These are phyloP conservation scores for Platanista minor DNA, from an alignment of 2,113 vertebrate genomes.

Conservation along the genomic window DNA sequence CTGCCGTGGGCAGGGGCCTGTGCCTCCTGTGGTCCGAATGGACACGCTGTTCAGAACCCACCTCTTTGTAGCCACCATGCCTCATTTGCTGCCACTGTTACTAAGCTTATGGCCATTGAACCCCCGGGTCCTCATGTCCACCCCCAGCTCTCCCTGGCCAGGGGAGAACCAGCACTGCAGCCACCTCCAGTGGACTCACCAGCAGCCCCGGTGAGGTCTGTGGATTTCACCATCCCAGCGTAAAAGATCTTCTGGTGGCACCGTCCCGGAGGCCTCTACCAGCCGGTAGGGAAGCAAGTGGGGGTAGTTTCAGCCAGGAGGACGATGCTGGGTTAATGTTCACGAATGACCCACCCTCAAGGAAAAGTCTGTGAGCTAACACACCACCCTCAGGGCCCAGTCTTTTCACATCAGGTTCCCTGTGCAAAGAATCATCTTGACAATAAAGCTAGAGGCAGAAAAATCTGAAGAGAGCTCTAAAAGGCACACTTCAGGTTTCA, in stretches of 20 bases:
- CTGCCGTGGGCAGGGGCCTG: not conserved
- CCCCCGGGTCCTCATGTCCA: too few species aligned
- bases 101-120: not conserved
- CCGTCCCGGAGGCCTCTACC: accelerated
- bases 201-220: not conserved
- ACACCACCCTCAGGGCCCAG: not conserved
- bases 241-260: not conserved
- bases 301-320: not conserved
- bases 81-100: not conserved
- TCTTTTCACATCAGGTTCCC: not conserved
- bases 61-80: not conserved
- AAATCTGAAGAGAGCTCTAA: not conserved
- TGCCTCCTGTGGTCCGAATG: not conserved
- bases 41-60: not conserved
- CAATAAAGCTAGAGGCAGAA: not conserved
- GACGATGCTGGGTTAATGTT: not conserved
- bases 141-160: not conserved
- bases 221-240: not conserved
- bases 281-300: accelerated
- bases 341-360: not conserved
- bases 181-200: too few species aligned
- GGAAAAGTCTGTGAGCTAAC: not conserved
- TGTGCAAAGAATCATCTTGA: not conserved
- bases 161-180: not conserved
- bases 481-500: not conserved